Percentiles rank a stretch among this genome's conserved stretches.
These are phyloP conservation scores for Cantharis rustica DNA, from an alignment of 2,888 invertebrate genomes.

Conservation along the genomic window DNA sequence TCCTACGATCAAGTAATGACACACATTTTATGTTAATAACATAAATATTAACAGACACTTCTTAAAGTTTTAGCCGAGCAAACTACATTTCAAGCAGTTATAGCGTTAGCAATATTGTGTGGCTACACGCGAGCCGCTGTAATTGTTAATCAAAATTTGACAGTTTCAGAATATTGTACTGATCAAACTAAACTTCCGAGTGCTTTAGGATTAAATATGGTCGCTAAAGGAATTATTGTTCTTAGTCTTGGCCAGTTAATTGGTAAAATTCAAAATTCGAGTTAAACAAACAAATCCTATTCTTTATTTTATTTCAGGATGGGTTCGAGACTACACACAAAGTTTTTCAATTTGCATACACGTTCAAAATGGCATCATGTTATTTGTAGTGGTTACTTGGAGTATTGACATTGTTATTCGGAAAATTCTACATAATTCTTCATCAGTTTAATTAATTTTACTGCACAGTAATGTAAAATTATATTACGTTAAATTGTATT, in stretches of 20 bases:
- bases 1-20: constrained; percentile 62
- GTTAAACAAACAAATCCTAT: not conserved
- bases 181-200: constrained; percentile 63
- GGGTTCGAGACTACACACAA: constrained; percentile 67
- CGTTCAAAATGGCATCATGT: constrained; percentile 63
- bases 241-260: constrained; percentile 67
- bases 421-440: constrained; percentile 5
- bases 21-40: not conserved
- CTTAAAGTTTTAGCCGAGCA: constrained; percentile 66
- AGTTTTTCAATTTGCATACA: constrained; percentile 69
- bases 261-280: constrained; percentile 41
- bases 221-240: constrained; percentile 70
- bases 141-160: constrained; percentile 73
- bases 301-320: constrained; percentile 56
- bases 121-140: constrained; percentile 76
- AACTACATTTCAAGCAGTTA: constrained; percentile 58
- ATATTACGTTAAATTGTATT: not conserved
- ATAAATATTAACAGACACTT: not conserved
- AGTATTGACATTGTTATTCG: constrained; percentile 60
- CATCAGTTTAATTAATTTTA: not conserved
- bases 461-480: not conserved
- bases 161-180: constrained; percentile 68
- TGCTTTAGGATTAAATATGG: constrained; percentile 74
- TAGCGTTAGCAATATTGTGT: constrained; percentile 63
- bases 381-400: constrained; percentile 64